Conservation (phyloP, 2,888 invertebrate genomes). For the Erebia epiphron region DNA sequence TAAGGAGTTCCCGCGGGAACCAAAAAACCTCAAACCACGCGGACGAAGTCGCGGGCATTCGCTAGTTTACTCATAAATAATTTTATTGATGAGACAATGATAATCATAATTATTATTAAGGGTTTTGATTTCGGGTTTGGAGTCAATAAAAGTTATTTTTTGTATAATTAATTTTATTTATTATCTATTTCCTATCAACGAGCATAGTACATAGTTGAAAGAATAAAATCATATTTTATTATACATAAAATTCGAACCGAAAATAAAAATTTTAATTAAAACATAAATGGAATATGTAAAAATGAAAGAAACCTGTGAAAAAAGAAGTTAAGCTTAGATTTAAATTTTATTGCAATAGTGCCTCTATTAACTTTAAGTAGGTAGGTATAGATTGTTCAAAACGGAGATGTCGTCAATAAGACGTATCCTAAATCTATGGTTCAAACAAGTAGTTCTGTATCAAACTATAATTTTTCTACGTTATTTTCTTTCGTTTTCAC, state of each 20-base stretch:
- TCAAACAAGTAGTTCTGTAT: neutral
- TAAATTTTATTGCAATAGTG: neutral
- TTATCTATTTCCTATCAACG: constrained; percentile 80
- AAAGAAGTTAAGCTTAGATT: neutral
- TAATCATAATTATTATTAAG: no score
- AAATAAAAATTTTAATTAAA: neutral
- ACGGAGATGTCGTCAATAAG: no score
- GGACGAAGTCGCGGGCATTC: no score
- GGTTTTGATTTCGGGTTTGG: neutral
- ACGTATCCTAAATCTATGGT: no score
- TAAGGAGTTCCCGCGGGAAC: no score
- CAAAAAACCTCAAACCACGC: no score
- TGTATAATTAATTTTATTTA: constrained; percentile 77
- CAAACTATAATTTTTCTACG: neutral
- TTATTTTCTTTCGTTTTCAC: constrained; percentile 6
- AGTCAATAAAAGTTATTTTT: constrained; percentile 49
- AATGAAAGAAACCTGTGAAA: neutral
- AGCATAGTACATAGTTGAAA: constrained; percentile 80
- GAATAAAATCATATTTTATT: constrained; percentile 72
- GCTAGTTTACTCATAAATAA: no score
- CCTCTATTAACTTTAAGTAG: neutral
- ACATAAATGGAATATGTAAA: constrained; percentile 1
- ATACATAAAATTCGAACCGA: constrained; percentile 42
- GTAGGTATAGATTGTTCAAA: neutral
- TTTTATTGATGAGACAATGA: no score